phyloP scores from a whole-genome alignment of 2,888 invertebrate genomes.

The Listrodromus nycthemerus region DNA sequence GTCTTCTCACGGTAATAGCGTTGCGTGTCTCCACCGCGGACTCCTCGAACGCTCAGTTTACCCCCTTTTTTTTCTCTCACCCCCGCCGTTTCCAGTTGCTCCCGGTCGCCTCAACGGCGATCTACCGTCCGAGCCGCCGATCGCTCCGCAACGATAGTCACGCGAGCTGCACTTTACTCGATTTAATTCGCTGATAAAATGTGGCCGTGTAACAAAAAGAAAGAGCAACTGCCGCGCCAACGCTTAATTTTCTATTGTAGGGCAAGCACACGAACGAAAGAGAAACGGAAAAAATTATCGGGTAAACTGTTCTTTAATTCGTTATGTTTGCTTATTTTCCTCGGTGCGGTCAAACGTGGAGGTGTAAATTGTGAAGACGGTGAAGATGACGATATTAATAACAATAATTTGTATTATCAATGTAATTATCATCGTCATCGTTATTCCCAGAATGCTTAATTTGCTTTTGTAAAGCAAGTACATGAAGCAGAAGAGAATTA shows the following conservation, averaged over 20 bases:
- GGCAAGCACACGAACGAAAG: not conserved
- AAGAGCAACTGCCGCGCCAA: not conserved
- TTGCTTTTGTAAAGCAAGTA: not conserved
- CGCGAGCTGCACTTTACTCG: conserved; percentile 21
- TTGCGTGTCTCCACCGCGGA: conserved; percentile 42
- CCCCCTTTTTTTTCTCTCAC: conserved; percentile 1
- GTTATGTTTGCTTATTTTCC: no score
- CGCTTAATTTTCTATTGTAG: conserved; percentile 1
- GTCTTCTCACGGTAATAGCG: conserved; percentile 61
- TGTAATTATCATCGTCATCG: no score
- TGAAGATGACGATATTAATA: no score
- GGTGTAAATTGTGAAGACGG: no score
- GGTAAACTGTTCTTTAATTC: no score
- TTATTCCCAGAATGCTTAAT: not conserved
- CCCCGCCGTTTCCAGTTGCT: not conserved
- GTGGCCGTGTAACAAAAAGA: not conserved
- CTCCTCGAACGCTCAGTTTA: conserved; percentile 19
- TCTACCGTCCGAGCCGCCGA: conserved; percentile 8
- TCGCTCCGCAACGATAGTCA: conserved; percentile 27
- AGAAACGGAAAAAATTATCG: no score
- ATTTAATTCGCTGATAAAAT: conserved; percentile 1
- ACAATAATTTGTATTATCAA: no score
- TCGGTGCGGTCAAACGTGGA: no score
- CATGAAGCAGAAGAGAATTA: no score
- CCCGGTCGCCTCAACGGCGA: not conserved